A percentile compares a stretch with the other conserved stretches of the same genome.
Conservation (phyloP, 2,797 vertebrate species). For the Onychomys arenicola region DNA sequence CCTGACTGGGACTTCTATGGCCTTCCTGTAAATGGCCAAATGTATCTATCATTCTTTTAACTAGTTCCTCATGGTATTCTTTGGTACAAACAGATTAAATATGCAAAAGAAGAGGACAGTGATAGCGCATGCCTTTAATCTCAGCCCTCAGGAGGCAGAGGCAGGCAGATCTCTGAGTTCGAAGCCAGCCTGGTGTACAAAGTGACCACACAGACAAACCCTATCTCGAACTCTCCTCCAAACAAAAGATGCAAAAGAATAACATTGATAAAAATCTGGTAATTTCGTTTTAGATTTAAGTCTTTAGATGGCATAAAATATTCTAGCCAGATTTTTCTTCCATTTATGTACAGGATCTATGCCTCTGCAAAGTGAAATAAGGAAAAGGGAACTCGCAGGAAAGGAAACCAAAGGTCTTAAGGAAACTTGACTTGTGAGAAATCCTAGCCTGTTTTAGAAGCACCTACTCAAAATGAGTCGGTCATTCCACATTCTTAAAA, state of each 20-base stretch:
- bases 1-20: not conserved
- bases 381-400: not conserved
- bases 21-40: not conserved
- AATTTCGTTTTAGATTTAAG: slow-evolving; percentile 59
- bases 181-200: not conserved
- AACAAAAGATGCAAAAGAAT: not conserved
- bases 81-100: slow-evolving; percentile 29
- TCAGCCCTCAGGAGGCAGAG: not conserved
- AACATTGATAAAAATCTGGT: slow-evolving; percentile 22
- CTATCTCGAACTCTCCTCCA: fast-evolving
- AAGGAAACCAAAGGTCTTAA: slow-evolving; percentile 39
- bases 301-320: slow-evolving; percentile 56
- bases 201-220: not conserved
- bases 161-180: not conserved
- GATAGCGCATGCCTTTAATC: not conserved
- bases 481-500: slow-evolving; percentile 12
- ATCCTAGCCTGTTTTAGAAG: not conserved
- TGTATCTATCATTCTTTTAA: slow-evolving; percentile 9
- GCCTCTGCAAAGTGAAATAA: slow-evolving; percentile 40
- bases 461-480: not conserved
- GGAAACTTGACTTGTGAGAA: not conserved
- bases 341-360: slow-evolving; percentile 12
- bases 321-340: slow-evolving; percentile 42
- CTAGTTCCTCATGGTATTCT: slow-evolving; percentile 4
- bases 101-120: not conserved